Base-by-base conservation (phyloP, 2,113 vertebrate species). In the Chiloscyllium plagiosum region DNA sequence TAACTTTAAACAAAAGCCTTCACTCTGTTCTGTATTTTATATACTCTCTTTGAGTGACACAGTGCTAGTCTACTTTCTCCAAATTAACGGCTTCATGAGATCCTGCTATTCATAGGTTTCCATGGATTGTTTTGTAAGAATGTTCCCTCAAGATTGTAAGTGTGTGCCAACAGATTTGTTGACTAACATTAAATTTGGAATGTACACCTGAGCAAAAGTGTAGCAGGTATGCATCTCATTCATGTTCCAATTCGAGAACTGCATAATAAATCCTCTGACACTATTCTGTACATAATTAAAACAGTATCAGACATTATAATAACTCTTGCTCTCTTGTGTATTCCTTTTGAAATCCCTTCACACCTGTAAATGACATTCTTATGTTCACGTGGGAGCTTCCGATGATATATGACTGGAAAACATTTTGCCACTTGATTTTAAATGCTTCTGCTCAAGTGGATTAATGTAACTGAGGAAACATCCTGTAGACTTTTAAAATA, bases 281-380 rank as follows among this genome's bases (percentile, higher is more conserved):
- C n/a, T 52, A 61, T 61, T 93, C 33, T 93, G 61, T 93, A 65
- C 66, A 61, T 93, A 93, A 93, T 93, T 93, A 66, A 92, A 93
- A 66, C 61, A 37, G 56, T 33, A 66, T 42, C 61, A 37, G 29
- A n/a, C n/a, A 68, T 93, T 93, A n/a, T 33, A 33, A 65, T 33
- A 61, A 61, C 87, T 61, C 87, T 92, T 65, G 66, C 17, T 93
- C 61, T n/a, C 61, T n/a, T 66, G 33, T 89, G 86, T 6, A 4
- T 37, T 93, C 13, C 37, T 93, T 93, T 37, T 66, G n/a, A 93
- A 93, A 93, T 93, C 61, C 33, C 33, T 93, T 66, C 61, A 66
- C 61, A 66, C 33, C 89, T 93, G 89, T 66, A n/a, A 33, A 66
- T 93, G 17, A 15, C n/a, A 93, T 68, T 93, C n/a, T 90, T 90